These are phyloP conservation scores for Lycorma delicatula DNA, from an alignment of 1,140 invertebrate species.

Conservation along the genomic window DNA sequence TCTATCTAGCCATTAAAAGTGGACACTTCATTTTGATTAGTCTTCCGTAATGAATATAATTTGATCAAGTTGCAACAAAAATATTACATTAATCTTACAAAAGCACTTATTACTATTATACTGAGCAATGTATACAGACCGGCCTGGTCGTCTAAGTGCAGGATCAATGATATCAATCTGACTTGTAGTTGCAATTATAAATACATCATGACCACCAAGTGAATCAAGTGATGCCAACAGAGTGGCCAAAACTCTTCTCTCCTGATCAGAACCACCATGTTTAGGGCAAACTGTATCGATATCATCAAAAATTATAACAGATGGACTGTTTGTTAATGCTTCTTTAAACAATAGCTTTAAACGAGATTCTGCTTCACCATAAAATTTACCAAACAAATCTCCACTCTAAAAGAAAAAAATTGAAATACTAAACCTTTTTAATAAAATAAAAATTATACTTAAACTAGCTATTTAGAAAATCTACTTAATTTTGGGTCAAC, in stretches of 20 bases:
- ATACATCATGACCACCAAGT: constrained; percentile 47
- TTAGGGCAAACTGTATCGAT: constrained; percentile 65
- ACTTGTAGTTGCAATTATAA: constrained; percentile 64
- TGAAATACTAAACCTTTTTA: background rate
- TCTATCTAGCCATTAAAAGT: background rate
- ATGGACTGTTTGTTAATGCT: constrained; percentile 54
- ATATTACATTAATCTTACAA: background rate
- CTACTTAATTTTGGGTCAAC: background rate
- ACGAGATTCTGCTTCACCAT: constrained; percentile 62
- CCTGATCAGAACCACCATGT: constrained; percentile 55
- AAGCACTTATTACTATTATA: too few species aligned
- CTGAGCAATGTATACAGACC: too few species aligned
- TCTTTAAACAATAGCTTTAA: constrained; percentile 57
- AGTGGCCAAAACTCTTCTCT: constrained; percentile 59
- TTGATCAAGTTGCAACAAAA: background rate
- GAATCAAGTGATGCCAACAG: constrained; percentile 61
- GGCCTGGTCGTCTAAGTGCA: constrained; percentile 62
- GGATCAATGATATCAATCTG: constrained; percentile 61
- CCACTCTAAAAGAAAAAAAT: constrained; percentile 39
- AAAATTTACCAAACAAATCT: constrained; percentile 59
- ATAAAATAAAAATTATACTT: constrained; percentile 1
- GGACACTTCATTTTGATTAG: background rate
- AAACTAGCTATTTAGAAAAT: background rate
- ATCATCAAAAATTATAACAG: constrained; percentile 69
- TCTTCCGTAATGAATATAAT: background rate